Base-by-base conservation (phyloP, 2,888 invertebrate genomes). In the Trachelus tabidus region DNA sequence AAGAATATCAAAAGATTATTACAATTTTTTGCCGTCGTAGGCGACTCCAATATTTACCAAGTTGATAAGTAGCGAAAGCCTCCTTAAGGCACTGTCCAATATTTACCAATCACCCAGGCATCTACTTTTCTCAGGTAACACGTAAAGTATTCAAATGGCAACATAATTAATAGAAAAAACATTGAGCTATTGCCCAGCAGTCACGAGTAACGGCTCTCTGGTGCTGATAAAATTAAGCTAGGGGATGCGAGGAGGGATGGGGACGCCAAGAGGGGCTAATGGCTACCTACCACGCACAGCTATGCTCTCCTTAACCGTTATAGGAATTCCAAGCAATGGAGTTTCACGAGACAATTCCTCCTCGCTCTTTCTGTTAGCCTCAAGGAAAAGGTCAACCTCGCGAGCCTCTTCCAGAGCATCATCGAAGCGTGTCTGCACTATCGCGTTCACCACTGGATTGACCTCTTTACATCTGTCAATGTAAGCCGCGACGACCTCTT, bases 241-340 rank as follows among this genome's bases (percentile, higher is more conserved):
- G 23, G 6, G 23, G 6, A 6, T 23, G 1, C 2, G 1, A 15
- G 40, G 15, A 4, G 15, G 9, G 2, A 56, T 0, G 23, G 23
- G 40, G 23, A 56, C 40, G 23, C 4, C 6, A 15, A 23, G 40
- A 23, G 23, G 23, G 9, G 23, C 6, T 23, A 56, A 56, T 40
- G 6, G 40, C 68, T 76, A 81, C 84, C 86, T 86, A 96, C 97
- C 97, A 92, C 94, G 93, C 1, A 97, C 92, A 1, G 94, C 94
- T 85, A 97, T 95, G 84, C 95, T 95, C 90, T 97, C 97, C 89
- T 97, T 97, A 0, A 96, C 94, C 3, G 97, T 96, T 73, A 97
- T 93, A 0, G 97, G 97, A 31, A 97, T 94, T 0, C 97, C 97
- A 1, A 97, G 92, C 76, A 97, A 92, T 0, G 97, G 97, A 81